phyloP scores from a whole-genome alignment of 2,113 vertebrate species.

The Pseudorhombus dupliciocellatus region DNA sequence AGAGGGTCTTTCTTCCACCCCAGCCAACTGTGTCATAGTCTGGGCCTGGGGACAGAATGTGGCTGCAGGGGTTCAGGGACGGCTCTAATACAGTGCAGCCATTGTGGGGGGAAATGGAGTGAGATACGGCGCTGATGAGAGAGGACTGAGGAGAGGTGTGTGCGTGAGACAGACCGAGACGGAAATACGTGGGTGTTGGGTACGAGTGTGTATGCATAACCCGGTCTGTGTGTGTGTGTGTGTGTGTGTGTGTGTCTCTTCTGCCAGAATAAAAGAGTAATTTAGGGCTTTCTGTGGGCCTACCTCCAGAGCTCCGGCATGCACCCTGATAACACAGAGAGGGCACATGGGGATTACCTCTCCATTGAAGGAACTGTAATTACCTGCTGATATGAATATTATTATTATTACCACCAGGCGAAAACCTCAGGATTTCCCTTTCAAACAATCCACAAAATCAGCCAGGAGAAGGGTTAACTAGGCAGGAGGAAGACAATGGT shows the following conservation, averaged over 20 bases:
- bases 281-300: constrained; percentile 71
- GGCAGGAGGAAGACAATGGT: not conserved
- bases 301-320: constrained; percentile 68
- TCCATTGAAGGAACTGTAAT: constrained; percentile 72
- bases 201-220: constrained; percentile 20
- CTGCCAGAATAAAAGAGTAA: constrained; percentile 72
- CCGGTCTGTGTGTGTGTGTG: not conserved
- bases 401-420: constrained; percentile 57
- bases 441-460: constrained; percentile 29
- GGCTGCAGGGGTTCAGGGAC: constrained; percentile 63
- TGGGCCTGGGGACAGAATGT: constrained; percentile 70
- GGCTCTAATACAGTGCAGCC: constrained; percentile 63
- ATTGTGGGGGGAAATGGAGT: constrained; percentile 62
- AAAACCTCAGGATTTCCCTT: constrained; percentile 55
- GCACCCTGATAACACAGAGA: constrained; percentile 69
- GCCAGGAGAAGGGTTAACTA: constrained; percentile 42
- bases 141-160: constrained; percentile 31
- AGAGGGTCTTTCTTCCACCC: constrained; percentile 81
- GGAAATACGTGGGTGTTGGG: constrained; percentile 42
- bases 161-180: constrained; percentile 30
- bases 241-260: constrained; percentile 29
- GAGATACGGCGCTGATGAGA: constrained; percentile 57
- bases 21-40: constrained; percentile 76
- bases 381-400: constrained; percentile 74
- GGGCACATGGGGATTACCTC: constrained; percentile 70